Evolutionary conservation across 2,888 invertebrate species (phyloP).

Genomic region (Mythimna vitellina): DNA sequence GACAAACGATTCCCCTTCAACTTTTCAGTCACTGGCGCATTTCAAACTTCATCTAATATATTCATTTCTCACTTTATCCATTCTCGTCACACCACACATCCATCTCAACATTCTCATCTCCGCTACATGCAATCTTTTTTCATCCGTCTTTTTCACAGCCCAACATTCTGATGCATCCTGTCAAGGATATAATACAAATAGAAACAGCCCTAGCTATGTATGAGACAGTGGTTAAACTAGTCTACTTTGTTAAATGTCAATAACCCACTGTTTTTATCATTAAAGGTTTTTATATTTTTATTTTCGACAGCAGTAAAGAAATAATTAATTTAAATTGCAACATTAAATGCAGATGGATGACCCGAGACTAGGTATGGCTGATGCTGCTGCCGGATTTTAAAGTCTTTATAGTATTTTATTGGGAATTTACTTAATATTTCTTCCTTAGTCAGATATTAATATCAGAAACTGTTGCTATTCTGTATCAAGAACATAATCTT

Average conservation of each 20-base stretch:
- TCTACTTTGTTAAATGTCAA: slow-evolving; percentile 20
- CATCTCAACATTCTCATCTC: no score
- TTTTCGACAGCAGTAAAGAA: neutral
- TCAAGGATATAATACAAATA: slow-evolving; percentile 2
- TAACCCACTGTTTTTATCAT: slow-evolving; percentile 21
- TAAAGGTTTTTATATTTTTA: neutral
- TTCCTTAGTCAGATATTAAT: neutral
- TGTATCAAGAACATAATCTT: neutral
- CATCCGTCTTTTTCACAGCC: no score
- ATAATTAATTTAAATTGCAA: slow-evolving; percentile 44
- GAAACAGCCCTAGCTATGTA: neutral
- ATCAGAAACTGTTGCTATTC: neutral
- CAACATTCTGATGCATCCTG: no score
- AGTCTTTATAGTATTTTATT: neutral
- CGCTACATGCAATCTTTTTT: no score
- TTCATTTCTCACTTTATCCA: no score
- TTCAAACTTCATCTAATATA: no score
- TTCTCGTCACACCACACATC: no score
- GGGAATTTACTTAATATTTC: neutral
- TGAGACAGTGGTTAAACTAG: neutral
- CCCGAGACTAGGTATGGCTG: slow-evolving; percentile 1
- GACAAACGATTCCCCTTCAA: no score
- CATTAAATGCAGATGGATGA: slow-evolving; percentile 38
- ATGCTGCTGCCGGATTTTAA: slow-evolving; percentile 35
- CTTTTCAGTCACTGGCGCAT: no score